Conservation (phyloP, 2,888 invertebrate genomes). For the Drosophila putrida region DNA sequence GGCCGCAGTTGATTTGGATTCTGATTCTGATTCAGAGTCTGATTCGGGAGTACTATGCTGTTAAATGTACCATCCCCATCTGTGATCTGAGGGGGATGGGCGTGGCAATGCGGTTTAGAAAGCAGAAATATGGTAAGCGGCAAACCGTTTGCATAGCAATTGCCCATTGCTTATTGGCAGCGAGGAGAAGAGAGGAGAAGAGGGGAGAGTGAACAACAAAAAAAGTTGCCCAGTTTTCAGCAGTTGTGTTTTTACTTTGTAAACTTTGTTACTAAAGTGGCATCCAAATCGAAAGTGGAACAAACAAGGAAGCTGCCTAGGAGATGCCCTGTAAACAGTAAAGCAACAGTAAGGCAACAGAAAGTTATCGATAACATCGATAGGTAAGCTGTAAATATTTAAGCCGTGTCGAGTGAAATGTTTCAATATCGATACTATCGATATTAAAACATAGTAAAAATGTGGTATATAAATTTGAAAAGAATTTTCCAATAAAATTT, state of each 20-base stretch:
- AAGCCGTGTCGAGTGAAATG: background rate
- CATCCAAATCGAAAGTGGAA: conserved; percentile 12
- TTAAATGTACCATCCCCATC: conserved; percentile 64
- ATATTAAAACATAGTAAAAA: too few relatives aligned
- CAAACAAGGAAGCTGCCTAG: background rate
- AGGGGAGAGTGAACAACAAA: conserved; percentile 6
- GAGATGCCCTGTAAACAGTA: conserved; percentile 26
- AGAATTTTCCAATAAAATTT: background rate
- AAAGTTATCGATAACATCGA: background rate
- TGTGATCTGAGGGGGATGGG: conserved; percentile 20
- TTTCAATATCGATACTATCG: too few relatives aligned
- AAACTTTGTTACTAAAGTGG: conserved; percentile 43
- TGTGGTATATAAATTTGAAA: background rate
- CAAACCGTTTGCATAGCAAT: conserved; percentile 75
- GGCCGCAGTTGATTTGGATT: conserved; percentile 28
- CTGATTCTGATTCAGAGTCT: conserved; percentile 21
- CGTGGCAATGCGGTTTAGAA: conserved; percentile 68
- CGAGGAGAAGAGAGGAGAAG: background rate
- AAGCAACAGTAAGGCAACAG: background rate
- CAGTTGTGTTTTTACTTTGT: conserved; percentile 30
- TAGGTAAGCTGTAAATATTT: background rate
- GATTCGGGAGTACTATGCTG: conserved; percentile 23
- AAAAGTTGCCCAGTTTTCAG: conserved; percentile 43
- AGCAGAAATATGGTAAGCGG: conserved; percentile 74
- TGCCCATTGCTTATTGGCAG: conserved; percentile 64